Conservation (phyloP, 2,888 invertebrate genomes). For the Unio pictorum region DNA sequence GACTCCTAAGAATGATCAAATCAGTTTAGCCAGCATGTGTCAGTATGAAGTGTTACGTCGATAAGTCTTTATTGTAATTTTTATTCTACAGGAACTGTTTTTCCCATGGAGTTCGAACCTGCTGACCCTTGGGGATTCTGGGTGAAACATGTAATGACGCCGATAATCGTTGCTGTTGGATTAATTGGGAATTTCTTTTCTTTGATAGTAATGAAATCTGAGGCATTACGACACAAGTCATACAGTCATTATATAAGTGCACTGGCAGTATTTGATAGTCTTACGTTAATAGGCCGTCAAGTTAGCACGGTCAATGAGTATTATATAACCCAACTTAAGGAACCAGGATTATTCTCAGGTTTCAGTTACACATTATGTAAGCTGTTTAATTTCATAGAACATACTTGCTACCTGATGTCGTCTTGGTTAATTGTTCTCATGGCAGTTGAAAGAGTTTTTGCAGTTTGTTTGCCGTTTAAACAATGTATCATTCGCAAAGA, state of each 20-base stretch:
- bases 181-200: conserved; percentile 65
- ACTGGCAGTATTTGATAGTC: conserved; percentile 62
- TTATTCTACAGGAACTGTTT: too few relatives aligned
- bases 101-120: not conserved
- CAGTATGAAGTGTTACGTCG: too few relatives aligned
- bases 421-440: conserved; percentile 68
- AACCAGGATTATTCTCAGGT: conserved; percentile 26
- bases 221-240: conserved; percentile 59
- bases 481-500: conserved; percentile 55
- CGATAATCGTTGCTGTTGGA: conserved; percentile 57
- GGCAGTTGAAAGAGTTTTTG: conserved; percentile 63
- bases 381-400: conserved; percentile 56
- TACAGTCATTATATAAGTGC: conserved; percentile 67
- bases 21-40: too few relatives aligned
- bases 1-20: too few relatives aligned
- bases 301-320: conserved; percentile 46
- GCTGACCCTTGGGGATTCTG: conserved; percentile 51
- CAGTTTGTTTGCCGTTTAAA: conserved; percentile 64
- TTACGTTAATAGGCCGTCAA: conserved; percentile 53
- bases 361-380: conserved; percentile 60
- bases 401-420: conserved; percentile 63
- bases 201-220: conserved; percentile 63
- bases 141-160: conserved; percentile 56
- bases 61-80: too few relatives aligned
- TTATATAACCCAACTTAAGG: conserved; percentile 5